Conservation (phyloP, 2,113 vertebrate genomes). For the Megaceryle torquata region DNA sequence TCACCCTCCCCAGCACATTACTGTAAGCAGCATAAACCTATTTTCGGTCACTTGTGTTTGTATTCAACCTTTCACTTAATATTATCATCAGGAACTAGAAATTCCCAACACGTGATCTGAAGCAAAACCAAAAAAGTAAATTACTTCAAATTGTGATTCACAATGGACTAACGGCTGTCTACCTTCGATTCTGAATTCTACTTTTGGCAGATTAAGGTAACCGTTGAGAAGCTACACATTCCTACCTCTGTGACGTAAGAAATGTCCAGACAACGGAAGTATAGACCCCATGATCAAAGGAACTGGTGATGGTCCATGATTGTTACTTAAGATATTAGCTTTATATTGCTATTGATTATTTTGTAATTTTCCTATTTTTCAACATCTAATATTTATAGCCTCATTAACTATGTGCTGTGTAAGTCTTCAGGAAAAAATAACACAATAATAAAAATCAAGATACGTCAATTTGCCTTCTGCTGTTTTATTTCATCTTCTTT, state of each 20-base stretch:
- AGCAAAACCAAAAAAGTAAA: background rate
- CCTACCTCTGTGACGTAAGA: background rate
- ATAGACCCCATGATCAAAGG: background rate
- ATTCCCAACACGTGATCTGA: background rate
- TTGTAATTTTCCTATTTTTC: background rate
- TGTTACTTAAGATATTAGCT: background rate
- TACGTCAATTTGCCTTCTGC: background rate
- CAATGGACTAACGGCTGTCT: background rate
- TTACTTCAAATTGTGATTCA: background rate
- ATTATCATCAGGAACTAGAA: background rate
- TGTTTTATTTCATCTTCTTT: background rate
- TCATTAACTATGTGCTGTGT: background rate
- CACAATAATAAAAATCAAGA: background rate
- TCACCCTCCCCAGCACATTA: fast-evolving
- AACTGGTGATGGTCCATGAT: background rate
- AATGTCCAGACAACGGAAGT: background rate
- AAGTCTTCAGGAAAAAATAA: background rate
- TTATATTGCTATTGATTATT: background rate
- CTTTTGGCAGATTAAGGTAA: background rate
- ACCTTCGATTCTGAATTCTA: background rate
- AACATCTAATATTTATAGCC: background rate
- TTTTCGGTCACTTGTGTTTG: background rate
- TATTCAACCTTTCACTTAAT: background rate
- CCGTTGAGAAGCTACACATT: background rate
- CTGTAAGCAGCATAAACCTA: background rate